Evolutionary conservation across 2,797 vertebrate genomes (phyloP).

Genomic region (Buphagus erythrorhynchus): DNA sequence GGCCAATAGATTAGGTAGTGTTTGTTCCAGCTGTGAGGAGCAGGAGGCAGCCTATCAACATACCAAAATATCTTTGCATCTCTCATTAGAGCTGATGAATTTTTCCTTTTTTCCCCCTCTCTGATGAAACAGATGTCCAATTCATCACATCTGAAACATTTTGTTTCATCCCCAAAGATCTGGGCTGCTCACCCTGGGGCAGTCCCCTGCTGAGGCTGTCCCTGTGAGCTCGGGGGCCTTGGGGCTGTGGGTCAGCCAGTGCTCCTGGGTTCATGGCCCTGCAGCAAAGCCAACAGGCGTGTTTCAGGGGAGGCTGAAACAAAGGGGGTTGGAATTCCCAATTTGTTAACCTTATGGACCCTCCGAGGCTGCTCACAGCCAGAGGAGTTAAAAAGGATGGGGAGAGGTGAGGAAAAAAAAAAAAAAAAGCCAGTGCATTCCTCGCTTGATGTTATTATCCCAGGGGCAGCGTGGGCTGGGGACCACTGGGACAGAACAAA

Average conservation of each 20-base stretch:
- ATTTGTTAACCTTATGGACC: slow-evolving; percentile 65
- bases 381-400: slow-evolving; percentile 22
- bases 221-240: not conserved
- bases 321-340: slow-evolving; percentile 55
- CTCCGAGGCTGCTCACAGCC: slow-evolving; percentile 2
- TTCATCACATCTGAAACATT: slow-evolving; percentile 40
- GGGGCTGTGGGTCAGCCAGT: not conserved
- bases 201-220: not conserved
- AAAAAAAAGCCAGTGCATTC: not conserved
- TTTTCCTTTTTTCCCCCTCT: not conserved
- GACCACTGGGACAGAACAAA: slow-evolving; percentile 52
- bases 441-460: slow-evolving; percentile 50
- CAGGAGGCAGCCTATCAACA: slow-evolving; percentile 49
- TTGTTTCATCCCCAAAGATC: slow-evolving; percentile 35
- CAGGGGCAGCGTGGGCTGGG: not conserved
- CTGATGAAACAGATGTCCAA: slow-evolving; percentile 61
- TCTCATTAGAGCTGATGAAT: slow-evolving; percentile 46
- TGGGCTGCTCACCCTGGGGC: slow-evolving; percentile 31
- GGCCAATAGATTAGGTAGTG: slow-evolving; percentile 27
- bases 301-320: slow-evolving; percentile 42
- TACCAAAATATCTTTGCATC: slow-evolving; percentile 50
- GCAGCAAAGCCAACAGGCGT: not conserved
- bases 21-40: slow-evolving; percentile 59
- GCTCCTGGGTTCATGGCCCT: not conserved
- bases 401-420: not conserved